Evolutionary conservation across 92 coral and sea anemone species (phyloP).

Genomic region (Galaxea fascicularis): DNA sequence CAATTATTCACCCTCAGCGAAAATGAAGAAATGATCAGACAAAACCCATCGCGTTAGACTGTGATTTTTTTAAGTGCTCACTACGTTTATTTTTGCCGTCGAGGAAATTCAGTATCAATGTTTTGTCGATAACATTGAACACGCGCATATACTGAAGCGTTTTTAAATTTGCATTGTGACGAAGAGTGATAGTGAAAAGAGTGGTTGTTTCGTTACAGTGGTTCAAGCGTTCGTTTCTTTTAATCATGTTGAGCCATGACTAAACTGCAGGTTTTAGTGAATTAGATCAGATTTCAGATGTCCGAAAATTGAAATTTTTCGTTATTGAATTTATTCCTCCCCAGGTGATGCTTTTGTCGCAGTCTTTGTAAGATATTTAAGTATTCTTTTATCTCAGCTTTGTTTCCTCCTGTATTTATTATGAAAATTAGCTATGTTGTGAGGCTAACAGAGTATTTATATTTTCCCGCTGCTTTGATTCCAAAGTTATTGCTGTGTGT

Average conservation of each 20-base stretch:
- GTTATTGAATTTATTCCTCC: not conserved
- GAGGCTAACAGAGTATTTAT: not conserved
- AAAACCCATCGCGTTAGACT: not conserved
- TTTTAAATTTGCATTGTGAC: not conserved
- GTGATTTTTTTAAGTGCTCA: not conserved
- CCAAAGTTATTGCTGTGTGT: not conserved
- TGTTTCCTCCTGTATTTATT: not conserved
- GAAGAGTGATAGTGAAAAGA: not conserved
- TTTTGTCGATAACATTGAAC: not conserved
- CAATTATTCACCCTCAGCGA: slow-evolving; percentile 25
- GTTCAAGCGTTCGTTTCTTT: slow-evolving; percentile 6
- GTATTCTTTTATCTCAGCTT: not conserved
- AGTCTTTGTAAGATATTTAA: slow-evolving; percentile 11
- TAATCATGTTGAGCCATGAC: not conserved
- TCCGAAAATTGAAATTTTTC: not conserved
- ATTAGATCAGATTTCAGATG: not conserved
- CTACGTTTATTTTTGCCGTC: not conserved
- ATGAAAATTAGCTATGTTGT: not conserved
- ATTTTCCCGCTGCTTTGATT: not conserved
- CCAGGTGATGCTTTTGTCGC: not conserved
- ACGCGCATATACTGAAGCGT: not conserved
- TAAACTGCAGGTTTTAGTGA: not conserved
- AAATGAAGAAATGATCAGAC: slow-evolving; percentile 12
- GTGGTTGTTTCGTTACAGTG: slow-evolving; percentile 1
- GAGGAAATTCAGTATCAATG: not conserved